These are phyloP conservation scores for Bucorvus abyssinicus DNA, from an alignment of 2,797 vertebrate genomes.

Conservation along the genomic window DNA sequence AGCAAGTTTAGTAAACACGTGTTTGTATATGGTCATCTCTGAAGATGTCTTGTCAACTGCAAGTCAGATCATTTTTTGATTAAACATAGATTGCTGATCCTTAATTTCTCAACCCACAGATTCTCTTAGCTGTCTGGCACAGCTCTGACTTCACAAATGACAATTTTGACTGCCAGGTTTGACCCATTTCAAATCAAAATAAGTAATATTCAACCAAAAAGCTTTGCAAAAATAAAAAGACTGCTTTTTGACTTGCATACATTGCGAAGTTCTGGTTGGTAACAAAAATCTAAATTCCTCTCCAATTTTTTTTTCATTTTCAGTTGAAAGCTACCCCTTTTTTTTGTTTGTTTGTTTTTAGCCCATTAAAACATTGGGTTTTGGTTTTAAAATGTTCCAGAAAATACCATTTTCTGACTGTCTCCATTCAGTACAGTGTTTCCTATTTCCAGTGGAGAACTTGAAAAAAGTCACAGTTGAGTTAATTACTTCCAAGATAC, in stretches of 20 bases:
- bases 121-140: not conserved
- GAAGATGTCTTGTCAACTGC: not conserved
- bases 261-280: not conserved
- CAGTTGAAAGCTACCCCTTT: rapidly evolving
- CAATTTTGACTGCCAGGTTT: not conserved
- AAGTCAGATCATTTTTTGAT: not conserved
- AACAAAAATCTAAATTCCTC: not conserved
- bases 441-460: not conserved
- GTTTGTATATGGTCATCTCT: not conserved
- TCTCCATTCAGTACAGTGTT: not conserved
- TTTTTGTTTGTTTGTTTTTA: not conserved
- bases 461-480: not conserved
- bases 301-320: not conserved
- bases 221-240: not conserved
- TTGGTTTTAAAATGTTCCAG: not conserved
- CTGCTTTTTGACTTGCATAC: not conserved
- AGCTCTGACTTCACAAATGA: not conserved
- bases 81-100: not conserved
- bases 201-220: not conserved
- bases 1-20: rapidly evolving
- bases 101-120: not conserved
- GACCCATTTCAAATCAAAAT: not conserved
- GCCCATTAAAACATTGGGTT: not conserved
- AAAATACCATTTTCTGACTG: not conserved
- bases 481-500: not conserved